A percentile compares a stretch with the other conserved stretches of the same genome.
Evolutionary conservation across 2,888 invertebrate species (phyloP).

Genomic region (Thymelicus sylvestris): DNA sequence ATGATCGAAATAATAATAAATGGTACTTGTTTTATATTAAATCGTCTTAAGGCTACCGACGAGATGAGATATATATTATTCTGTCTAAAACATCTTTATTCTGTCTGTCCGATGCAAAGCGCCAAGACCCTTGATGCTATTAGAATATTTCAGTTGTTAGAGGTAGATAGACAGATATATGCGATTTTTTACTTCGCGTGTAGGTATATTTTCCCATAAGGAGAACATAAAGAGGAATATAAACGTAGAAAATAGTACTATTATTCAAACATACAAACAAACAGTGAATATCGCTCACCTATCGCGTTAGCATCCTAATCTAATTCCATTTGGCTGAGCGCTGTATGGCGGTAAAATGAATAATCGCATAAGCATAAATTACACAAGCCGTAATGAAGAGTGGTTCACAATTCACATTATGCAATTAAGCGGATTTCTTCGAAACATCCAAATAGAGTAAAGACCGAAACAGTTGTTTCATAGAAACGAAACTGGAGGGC

Average conservation of each 20-base stretch:
- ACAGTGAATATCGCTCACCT: conserved; percentile 4
- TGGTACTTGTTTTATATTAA: conserved; percentile 26
- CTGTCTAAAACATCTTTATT: conserved; percentile 8
- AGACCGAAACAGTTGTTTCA: conserved; percentile 42
- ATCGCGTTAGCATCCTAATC: conserved; percentile 21
- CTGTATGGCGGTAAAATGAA: conserved; percentile 28
- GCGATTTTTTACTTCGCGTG: too few relatives aligned
- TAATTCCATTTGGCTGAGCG: conserved; percentile 22
- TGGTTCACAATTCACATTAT: conserved; percentile 34
- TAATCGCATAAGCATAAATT: conserved; percentile 36
- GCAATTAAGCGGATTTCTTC: conserved; percentile 48
- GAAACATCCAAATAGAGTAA: conserved; percentile 48
- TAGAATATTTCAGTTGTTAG: neutral
- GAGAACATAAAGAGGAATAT: too few relatives aligned
- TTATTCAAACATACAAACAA: neutral
- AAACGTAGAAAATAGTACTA: neutral
- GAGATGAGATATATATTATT: conserved; percentile 20
- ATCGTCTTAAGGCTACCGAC: neutral
- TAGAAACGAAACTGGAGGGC: conserved; percentile 39
- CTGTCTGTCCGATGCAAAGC: too few relatives aligned
- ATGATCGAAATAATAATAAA: conserved; percentile 46
- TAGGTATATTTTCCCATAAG: too few relatives aligned
- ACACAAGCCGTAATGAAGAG: conserved; percentile 32
- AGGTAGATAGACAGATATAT: neutral
- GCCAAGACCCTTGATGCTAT: too few relatives aligned